phyloP scores from a whole-genome alignment of 2,797 vertebrate genomes.

The Lates japonicus region DNA sequence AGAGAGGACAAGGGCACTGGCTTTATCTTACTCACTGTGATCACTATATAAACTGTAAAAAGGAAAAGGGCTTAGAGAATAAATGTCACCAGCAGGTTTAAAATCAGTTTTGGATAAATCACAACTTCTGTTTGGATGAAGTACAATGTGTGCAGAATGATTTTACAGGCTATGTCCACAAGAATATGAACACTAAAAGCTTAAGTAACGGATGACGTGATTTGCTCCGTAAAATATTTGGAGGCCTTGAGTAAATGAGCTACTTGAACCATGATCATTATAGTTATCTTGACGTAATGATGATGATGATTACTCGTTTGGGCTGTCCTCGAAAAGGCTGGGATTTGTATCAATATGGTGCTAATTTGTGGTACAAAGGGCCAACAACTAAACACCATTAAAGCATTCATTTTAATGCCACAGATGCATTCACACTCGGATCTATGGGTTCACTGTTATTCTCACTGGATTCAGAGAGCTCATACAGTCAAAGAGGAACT shows the following conservation, averaged over 20 bases:
- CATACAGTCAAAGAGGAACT: background rate
- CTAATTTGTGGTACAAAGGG: background rate
- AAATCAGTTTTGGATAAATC: background rate
- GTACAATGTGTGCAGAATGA: background rate
- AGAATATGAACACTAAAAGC: background rate
- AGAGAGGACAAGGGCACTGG: background rate
- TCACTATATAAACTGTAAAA: background rate
- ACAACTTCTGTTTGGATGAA: background rate
- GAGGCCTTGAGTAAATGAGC: slow-evolving; percentile 11
- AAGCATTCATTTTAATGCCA: background rate
- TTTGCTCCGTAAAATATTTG: slow-evolving; percentile 16
- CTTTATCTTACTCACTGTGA: background rate
- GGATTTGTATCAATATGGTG: background rate
- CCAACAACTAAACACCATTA: background rate
- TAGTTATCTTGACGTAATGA: background rate
- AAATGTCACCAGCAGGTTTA: background rate
- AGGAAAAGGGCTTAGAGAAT: background rate
- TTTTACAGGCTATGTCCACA: background rate
- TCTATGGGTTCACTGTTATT: background rate
- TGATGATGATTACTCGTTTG: background rate
- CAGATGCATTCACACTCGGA: background rate
- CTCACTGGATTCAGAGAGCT: background rate
- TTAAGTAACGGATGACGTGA: slow-evolving; percentile 20
- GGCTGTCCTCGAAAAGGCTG: background rate
- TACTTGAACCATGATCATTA: slow-evolving; percentile 1